phyloP scores from a whole-genome alignment of 2,888 invertebrate species.

The Pimpla rufipes region DNA sequence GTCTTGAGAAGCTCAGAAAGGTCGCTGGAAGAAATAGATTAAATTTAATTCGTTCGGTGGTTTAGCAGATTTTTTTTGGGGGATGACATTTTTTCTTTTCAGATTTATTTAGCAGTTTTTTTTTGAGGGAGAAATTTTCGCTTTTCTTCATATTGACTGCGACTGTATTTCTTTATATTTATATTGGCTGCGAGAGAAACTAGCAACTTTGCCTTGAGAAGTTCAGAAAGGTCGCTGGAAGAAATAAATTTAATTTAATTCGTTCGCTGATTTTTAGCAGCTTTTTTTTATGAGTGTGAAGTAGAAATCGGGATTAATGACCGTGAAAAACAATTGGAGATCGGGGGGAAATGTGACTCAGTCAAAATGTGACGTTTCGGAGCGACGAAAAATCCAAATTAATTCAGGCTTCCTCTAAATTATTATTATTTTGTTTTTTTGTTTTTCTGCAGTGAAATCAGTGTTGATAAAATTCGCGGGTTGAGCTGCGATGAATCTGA shows the following conservation, averaged over 20 bases:
- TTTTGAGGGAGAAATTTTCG: neutral
- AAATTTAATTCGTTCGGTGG: too few species aligned
- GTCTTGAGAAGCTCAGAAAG: too few species aligned
- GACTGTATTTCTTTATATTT: neutral
- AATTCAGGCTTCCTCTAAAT: slow-evolving; percentile 16
- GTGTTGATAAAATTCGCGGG: neutral
- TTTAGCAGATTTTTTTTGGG: too few species aligned
- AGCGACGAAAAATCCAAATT: slow-evolving; percentile 8
- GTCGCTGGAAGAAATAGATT: too few species aligned
- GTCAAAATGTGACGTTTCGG: slow-evolving; percentile 50
- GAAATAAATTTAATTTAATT: too few species aligned
- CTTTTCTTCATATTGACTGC: neutral
- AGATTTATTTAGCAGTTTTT: neutral
- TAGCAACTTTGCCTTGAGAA: too few species aligned
- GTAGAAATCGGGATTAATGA: neutral
- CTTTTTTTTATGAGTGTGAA: neutral
- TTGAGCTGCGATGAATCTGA: slow-evolving; percentile 49
- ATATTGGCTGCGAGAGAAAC: neutral
- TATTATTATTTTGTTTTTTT: slow-evolving; percentile 4
- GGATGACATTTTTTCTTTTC: too few species aligned
- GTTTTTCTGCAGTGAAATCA: neutral
- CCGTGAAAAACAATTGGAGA: slow-evolving; percentile 33
- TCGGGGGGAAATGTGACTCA: neutral
- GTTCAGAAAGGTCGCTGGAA: too few species aligned
- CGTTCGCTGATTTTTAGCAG: too few species aligned